Base-by-base conservation (phyloP, 2,113 vertebrate species). In the Archilochus colubris region DNA sequence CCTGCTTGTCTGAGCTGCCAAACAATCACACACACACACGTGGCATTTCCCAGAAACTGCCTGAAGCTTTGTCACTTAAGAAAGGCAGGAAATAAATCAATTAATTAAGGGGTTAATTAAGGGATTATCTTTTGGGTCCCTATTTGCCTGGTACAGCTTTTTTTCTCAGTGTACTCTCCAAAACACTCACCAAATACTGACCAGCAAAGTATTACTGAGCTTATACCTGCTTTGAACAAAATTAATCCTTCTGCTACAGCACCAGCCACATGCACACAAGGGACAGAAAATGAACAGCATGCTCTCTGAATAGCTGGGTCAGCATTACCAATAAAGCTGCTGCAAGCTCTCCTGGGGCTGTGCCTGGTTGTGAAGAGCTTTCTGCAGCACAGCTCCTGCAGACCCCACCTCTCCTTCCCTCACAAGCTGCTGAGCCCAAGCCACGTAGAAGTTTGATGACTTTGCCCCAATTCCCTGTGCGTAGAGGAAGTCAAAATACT, bases 371-470 rank as follows among this genome's bases (percentile, higher is more conserved):
- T 64, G 67, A 31, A 96, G 72, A 3, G 90, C 96, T 50, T 88
- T 94, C 2, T 91, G 90, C 24, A 96, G 90, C 28, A 94, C 90
- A 59, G 28, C 76, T 44, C 28, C 61, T 6, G 95, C 96, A 15
- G 27, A 21, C 82, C 75, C 86, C 61, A 57, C 21, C 0, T 93
- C 59, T 8, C 88, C 95, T 31, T 96, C 94, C 0, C 27, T 69
- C 20, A 81, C 14, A 8, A 96, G 86, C 44, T 86, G 76, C 91
- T 59, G 92, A 86, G 95, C 95, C 96, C 96, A 96, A 20, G 94
- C 95, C 18, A 72, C 3, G 3, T 95, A 96, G 86, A 96, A 90
- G 53, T 36, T 44, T 0, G 95, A 93, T 12, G 4, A 17, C n/a
- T 55, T 75, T 7, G 7, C 10, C 9, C 94, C 96, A 0, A 96